phyloP scores from a whole-genome alignment of 35 echinoderm and acorn worm genomes.

The Eucidaris tribuloides region DNA sequence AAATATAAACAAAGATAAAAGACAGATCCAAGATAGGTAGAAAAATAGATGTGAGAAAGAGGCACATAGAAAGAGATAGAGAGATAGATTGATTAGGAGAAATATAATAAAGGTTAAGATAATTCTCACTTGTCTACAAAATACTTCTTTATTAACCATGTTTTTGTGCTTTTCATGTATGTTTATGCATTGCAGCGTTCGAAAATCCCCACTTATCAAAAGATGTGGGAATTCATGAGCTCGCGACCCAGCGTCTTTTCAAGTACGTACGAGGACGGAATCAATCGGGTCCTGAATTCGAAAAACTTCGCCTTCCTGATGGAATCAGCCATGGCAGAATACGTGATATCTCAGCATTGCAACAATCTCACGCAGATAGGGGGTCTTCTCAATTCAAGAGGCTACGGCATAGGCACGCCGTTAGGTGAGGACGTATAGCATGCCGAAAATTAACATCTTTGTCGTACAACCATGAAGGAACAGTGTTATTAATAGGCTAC shows the following conservation, averaged over 20 bases:
- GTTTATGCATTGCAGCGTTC: slow-evolving; percentile 71
- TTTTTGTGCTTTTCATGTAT: too few species aligned
- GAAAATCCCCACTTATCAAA: slow-evolving; percentile 81
- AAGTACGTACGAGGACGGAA: slow-evolving; percentile 62
- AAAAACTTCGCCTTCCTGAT: slow-evolving; percentile 93
- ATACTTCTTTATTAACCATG: too few species aligned
- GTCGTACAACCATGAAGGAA: neutral
- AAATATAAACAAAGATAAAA: too few species aligned
- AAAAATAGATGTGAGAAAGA: too few species aligned
- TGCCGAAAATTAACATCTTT: neutral
- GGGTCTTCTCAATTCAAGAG: slow-evolving; percentile 88
- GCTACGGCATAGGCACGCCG: slow-evolving; percentile 89
- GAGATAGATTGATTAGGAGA: too few species aligned
- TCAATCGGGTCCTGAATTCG: slow-evolving; percentile 53
- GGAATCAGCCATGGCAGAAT: slow-evolving; percentile 90
- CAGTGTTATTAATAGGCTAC: too few species aligned
- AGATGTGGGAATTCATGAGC: slow-evolving; percentile 93
- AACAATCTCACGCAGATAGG: slow-evolving; percentile 91
- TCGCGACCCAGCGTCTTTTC: slow-evolving; percentile 64
- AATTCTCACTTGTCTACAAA: too few species aligned
- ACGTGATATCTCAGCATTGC: slow-evolving; percentile 76
- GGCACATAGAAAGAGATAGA: too few species aligned
- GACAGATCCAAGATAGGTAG: too few species aligned
- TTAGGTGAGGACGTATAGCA: slow-evolving; percentile 50
- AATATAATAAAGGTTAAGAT: too few species aligned